Evolutionary conservation across 2,888 invertebrate species (phyloP), one percentile per base, ranked within the genome.

Genomic region (Meta bourneti): DNA sequence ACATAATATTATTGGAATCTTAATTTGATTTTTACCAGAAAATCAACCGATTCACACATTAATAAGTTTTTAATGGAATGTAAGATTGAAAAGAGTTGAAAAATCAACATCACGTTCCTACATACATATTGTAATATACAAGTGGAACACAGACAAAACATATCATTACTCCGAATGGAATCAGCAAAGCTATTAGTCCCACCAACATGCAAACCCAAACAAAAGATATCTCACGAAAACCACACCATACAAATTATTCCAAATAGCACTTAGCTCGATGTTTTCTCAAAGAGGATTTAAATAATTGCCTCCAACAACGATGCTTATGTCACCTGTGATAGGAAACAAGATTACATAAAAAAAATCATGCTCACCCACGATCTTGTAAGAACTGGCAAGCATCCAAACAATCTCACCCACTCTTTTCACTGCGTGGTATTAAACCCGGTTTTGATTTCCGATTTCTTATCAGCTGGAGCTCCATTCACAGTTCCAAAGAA

Each of bases 401-500:
- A 34, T 48, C 75, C 83, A 54, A 52, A 75, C 61, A 54, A 84
- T 84, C 75, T 48, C 16, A 49, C 7, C 11, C 16, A 81, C 13
- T 71, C 54, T 74, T 75, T 84, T 84, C 34, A 34, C 48, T 61
- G 61, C 61, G 48, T 16, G 54, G 54, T 6, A 61, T 75, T 54
- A 84, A 84, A 74, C 84, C 61, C n/a, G 11, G 13, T n/a, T 84
- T 84, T 84, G 84, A 84, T 84, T 84, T 84, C 75, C 75, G 61
- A 84, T 84, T 74, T 84, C 84, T 84, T 84, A 84, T 84, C 75
- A 19, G 9, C 20, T 75, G 61, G 16, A 16, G 13, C n/a, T 48
- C 34, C 34, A 16, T 61, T 75, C 84, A 61, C 34, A 8, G 52
- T 78, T 78, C 19, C 52, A 78, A 19, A 72, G 72, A 72, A 72